Evolutionary conservation across 1,140 invertebrate genomes (phyloP).

Genomic region (Tribolium castaneum): DNA sequence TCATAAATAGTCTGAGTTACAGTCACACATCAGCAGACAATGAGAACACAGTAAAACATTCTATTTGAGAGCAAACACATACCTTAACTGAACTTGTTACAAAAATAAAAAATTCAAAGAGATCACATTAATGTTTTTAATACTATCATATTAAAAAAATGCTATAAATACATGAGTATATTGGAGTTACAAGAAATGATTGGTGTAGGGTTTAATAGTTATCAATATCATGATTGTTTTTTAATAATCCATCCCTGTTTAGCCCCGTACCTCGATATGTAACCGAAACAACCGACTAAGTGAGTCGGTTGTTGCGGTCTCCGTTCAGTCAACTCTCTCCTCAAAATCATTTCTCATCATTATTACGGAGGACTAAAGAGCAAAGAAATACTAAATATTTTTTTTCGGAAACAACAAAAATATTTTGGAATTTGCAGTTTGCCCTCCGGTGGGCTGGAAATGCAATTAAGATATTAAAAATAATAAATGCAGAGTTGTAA

Average conservation of each 20-base stretch:
- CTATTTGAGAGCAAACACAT: slow-evolving; percentile 27
- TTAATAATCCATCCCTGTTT: slow-evolving; percentile 28
- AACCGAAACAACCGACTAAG: background rate
- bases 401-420: too few species aligned
- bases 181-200: slow-evolving; percentile 53
- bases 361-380: background rate
- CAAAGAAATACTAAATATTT: too few species aligned
- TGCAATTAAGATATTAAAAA: too few species aligned
- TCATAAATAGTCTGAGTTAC: slow-evolving; percentile 34
- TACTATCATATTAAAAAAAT: slow-evolving; percentile 19
- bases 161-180: slow-evolving; percentile 43
- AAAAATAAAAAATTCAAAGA: slow-evolving; percentile 25
- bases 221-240: slow-evolving; percentile 53
- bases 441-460: too few species aligned
- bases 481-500: too few species aligned
- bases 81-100: background rate
- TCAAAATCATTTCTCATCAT: slow-evolving; percentile 12
- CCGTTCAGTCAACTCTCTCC: slow-evolving; percentile 38
- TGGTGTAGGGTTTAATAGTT: slow-evolving; percentile 52
- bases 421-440: too few species aligned
- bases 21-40: slow-evolving; percentile 36
- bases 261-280: background rate
- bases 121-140: slow-evolving; percentile 35
- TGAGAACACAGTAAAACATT: slow-evolving; percentile 31
- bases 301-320: background rate